Percentiles rank a stretch among this genome's conserved stretches.
Conservation (phyloP, 2,888 invertebrate species). For the Cyclophora punctaria region DNA sequence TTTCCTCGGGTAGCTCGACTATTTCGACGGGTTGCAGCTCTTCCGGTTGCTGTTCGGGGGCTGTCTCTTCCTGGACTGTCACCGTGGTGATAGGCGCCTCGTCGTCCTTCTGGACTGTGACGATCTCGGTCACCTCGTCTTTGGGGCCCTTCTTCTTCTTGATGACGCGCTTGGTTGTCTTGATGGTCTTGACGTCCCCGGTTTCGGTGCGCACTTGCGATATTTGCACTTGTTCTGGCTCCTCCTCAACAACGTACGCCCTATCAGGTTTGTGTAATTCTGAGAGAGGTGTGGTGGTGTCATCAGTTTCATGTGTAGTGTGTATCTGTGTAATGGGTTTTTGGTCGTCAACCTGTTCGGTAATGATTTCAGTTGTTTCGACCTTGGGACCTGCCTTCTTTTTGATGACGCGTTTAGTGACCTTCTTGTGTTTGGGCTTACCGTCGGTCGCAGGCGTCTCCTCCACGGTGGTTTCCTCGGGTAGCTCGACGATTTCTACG, state of each 20-base stretch:
- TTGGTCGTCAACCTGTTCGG: conserved; percentile 3
- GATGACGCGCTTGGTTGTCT: conserved; percentile 27
- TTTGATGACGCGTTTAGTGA: conserved; percentile 5
- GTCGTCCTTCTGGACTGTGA: conserved; percentile 28
- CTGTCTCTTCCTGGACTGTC: neutral
- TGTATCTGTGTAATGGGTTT: neutral
- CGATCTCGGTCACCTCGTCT: conserved; percentile 21
- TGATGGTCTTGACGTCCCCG: conserved; percentile 29
- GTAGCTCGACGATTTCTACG: neutral
- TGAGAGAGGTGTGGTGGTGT: neutral
- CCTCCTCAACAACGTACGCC: conserved; percentile 11
- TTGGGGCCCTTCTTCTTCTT: conserved; percentile 27
- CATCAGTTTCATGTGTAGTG: neutral
- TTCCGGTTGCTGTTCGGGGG: neutral
- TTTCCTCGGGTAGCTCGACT: neutral
- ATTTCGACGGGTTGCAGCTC: neutral
- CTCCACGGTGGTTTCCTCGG: neutral
- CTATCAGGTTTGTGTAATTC: neutral
- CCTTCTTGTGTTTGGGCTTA: neutral
- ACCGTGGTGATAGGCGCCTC: neutral
- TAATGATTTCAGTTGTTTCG: conserved; percentile 17
- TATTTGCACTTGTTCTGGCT: conserved; percentile 16
- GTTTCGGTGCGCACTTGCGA: conserved; percentile 14
- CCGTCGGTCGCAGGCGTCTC: conserved; percentile 1
- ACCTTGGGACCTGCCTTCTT: conserved; percentile 5